Evolutionary conservation across 37 sponge, comb jelly and placozoan species (phyloP), one percentile per base, ranked within the genome.

Genomic region (Corticium candelabrum): DNA sequence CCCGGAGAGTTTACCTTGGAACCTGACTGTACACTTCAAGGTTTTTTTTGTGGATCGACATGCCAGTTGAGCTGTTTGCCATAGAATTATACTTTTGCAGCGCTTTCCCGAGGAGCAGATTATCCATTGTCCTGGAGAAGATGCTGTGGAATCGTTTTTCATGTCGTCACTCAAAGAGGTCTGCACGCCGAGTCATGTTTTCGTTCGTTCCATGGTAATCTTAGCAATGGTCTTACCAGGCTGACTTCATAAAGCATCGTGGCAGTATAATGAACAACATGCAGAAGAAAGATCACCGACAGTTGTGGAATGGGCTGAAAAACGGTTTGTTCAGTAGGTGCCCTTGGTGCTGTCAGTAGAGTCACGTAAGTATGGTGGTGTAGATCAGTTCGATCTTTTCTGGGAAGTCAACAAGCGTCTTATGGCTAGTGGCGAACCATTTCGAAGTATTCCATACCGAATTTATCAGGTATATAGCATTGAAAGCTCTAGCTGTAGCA

Each of bases 161-260:
- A 72, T 62, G 81, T 87, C 94, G 37, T 87, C 80, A 68, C 35
- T 93, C n/a, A 93, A 93, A 57, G 94, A 93, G 92, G 94, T 93
- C 35, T 37, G 85, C 35, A 40, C 32, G 1, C 69, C 30, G 11
- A 35, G 69, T 79, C 33, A 2, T 21, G 15, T 27, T 50, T 50
- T 21, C 21, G 15, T 50, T 50, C 15, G 11, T 21, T 21, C 21
- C 62, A 11, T 21, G 15, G 11, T 11, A 50, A 50, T 11, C 11
- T 11, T 27, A 50, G 62, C 11, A 32, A 2, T 72, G 3, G 27
- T 74, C 38, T 41, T n/a, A n/a, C n/a, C 37, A 93, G 94, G 94
- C 94, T 67, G 94, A 93, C 82, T 90, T 37, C 34, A 43, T 90
- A 37, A 90, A 90, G 73, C 94, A 93, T 81, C 84, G 75, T 67